Base-by-base conservation (phyloP, 2,797 vertebrate genomes). In the Chaunax sp. region DNA sequence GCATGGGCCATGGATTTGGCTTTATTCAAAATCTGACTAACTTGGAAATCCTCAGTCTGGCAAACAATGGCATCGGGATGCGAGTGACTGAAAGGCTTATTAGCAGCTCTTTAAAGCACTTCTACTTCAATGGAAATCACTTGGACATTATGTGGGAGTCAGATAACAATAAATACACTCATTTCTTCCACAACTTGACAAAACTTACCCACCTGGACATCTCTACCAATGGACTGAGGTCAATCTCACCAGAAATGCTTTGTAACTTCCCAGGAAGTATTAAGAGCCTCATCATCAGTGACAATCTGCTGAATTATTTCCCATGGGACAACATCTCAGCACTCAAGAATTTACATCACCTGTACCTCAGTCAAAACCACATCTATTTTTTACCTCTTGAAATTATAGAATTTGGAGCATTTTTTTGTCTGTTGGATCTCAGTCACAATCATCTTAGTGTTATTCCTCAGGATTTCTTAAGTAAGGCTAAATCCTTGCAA, bases 1-100 rank as follows among this genome's bases (percentile, higher is more conserved):
- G 94, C 25, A 94, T 95, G 87, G 94, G 93, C 15, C 94, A 95
- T 80, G 64, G 72, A 11, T 92, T 95, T 56, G 72, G 65, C 9
- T 95, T 95, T 63, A 76, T 95, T 45, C 43, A 72, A 20, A 51
- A 88, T 61, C 80, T 95, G 51, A 69, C 53, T 2, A 84, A 82
- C 20, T 82, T 95, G 60, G 82, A 90, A 74, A 79, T 87, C 33
- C 83, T 95, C 3, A 95, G 90, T 82, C 65, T 95, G 54, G 90
- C 93, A 38, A 89, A 94, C 77, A 95, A 95, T 58, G 76, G 65
- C 30, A 95, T 95, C 50, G 93, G 89, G 22, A 85, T 90, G 61
- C 82, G 93, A 47, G 91, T 95, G 35, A 89, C 93, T 55, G 72
- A 55, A 15, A 69, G n/a, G 19, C 52, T 95, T 22, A 45, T 55